Conservation (phyloP, 2,797 vertebrate genomes). For the Chloroceryle inda region DNA sequence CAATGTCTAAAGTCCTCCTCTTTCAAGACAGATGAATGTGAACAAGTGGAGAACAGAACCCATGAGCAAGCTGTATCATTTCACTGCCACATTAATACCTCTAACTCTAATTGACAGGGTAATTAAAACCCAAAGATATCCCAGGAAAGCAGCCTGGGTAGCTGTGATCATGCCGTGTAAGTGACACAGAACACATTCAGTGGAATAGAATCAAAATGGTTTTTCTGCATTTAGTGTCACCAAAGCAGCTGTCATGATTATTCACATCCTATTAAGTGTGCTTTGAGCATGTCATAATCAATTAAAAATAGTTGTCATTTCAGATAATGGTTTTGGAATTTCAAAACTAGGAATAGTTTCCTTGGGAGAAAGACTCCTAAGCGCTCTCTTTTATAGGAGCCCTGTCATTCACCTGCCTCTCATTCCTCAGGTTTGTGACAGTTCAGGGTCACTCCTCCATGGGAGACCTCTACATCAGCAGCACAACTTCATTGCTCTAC, state of each 20-base stretch:
- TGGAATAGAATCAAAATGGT: conserved; percentile 42
- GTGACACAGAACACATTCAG: not conserved
- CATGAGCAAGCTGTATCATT: conserved; percentile 23
- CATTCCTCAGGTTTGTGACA: not conserved
- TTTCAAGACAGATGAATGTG: conserved; percentile 31
- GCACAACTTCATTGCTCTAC: not conserved
- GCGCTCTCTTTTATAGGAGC: not conserved
- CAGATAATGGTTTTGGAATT: conserved; percentile 9
- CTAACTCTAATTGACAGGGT: conserved; percentile 68
- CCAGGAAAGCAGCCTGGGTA: conserved; percentile 11
- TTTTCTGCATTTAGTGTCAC: conserved; percentile 16
- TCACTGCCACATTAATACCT: conserved; percentile 39
- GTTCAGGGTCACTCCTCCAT: not conserved
- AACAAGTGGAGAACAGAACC: conserved; percentile 42
- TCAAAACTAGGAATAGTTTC: not conserved
- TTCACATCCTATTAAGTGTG: conserved; percentile 36
- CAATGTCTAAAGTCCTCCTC: conserved; percentile 28
- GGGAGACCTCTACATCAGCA: not conserved
- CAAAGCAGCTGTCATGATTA: conserved; percentile 33
- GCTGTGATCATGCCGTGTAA: not conserved
- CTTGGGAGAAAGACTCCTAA: not conserved
- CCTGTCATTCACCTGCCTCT: not conserved
- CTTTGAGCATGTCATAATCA: conserved; percentile 32
- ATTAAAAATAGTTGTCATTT: conserved; percentile 50
- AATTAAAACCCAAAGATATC: conserved; percentile 52